Conservation (phyloP, 23 tunicate genomes). For the Phallusia fumigata region DNA sequence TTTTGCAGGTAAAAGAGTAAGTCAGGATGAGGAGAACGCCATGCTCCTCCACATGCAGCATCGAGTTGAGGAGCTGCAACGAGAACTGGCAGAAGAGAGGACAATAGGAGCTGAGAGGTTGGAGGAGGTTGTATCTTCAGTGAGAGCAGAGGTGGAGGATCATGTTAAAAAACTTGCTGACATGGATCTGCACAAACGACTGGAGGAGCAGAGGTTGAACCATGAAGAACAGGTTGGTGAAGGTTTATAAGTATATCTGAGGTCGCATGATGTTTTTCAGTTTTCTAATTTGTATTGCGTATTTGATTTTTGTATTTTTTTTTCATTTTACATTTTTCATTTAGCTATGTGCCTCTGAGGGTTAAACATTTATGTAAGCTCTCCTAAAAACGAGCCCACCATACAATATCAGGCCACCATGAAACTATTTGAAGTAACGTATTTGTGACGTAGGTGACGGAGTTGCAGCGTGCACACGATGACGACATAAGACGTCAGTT, state of each 20-base stretch:
- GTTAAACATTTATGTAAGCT: too few relatives aligned
- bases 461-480: constrained; percentile 37
- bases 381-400: too few relatives aligned
- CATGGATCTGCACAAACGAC: neutral
- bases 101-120: constrained; percentile 19
- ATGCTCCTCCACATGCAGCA: constrained; percentile 23
- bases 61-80: constrained; percentile 57
- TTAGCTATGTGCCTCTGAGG: too few relatives aligned
- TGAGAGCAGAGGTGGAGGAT: constrained; percentile 33
- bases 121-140: constrained; percentile 31
- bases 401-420: neutral
- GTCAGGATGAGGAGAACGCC: neutral
- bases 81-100: constrained; percentile 48
- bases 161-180: neutral
- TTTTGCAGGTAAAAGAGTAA: constrained; percentile 2
- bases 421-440: too few relatives aligned
- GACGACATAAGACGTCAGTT: constrained; percentile 59
- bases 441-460: constrained; percentile 17
- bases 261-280: too few relatives aligned
- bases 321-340: too few relatives aligned
- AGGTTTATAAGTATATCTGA: too few relatives aligned
- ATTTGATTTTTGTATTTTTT: too few relatives aligned
- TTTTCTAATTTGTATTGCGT: too few relatives aligned
- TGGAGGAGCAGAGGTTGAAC: constrained; percentile 1
- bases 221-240: constrained; percentile 6